Base-by-base conservation (phyloP, 2,113 vertebrate species). In the Steatornis caripensis region DNA sequence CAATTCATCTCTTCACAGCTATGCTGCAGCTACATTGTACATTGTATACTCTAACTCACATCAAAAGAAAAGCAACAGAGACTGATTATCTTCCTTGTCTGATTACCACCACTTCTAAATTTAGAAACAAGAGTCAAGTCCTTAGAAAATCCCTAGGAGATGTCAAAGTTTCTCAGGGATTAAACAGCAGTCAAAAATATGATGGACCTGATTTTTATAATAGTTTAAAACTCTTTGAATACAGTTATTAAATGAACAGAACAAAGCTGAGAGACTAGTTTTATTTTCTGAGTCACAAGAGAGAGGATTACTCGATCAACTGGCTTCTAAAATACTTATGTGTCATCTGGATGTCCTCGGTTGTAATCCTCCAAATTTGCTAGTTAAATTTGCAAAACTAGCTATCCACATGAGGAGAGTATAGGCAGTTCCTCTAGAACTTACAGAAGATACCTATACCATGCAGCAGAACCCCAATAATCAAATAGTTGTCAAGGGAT, bases 361-460 rank as follows among this genome's bases (percentile, higher is more conserved):
- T 10, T 55, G 7, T 12, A 87, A 34, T 3, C 0, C 11, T 5
- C 2, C 26, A 43, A 29, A 62, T 32, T 69, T 65, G 6, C 5
- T 46, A 49, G 29, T 49, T 49, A 70, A 39, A 54, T 89, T 79
- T 68, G 4, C 6, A 71, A 46, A 92, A 75, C 8, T 43, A 43
- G 0, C 9, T 71, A 16, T 62, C 8, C 29, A 72, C 15, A 8
- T 12, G 61, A 43, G 15, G 22, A 45, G 69, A 61, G 11, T 6
- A 55, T 6, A 72, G 13, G 4, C 32, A 72, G 7, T 22, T 53
- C 12, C n/a, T 82, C 29, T 32, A 74, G 30, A 45, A 74, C 6
- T 45, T 78, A n/a, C 0, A 4, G 37, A 71, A 81, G 19, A 2
- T 27, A 48, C 9, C 5, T 51, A 15, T 14, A 41, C 15, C 5